Evolutionary conservation across 2,888 invertebrate species (phyloP).

Genomic region (Polydrusus cervinus): DNA sequence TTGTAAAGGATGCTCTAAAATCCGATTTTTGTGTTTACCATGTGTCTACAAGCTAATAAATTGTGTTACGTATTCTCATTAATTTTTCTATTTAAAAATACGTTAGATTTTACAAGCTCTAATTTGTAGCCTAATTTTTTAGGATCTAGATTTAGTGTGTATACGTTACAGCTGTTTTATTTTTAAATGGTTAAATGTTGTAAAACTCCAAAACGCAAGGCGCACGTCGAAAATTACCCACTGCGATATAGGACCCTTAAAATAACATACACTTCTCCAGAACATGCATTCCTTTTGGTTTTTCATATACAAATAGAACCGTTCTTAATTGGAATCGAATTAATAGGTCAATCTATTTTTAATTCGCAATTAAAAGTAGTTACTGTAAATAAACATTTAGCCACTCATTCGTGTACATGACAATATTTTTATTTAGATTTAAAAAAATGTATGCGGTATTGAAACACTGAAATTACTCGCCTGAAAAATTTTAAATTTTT

Average conservation of each 20-base stretch:
- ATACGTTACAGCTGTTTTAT: background rate
- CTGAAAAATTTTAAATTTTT: too few relatives aligned
- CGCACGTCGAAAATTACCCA: too few relatives aligned
- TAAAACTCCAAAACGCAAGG: too few relatives aligned
- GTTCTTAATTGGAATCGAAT: background rate
- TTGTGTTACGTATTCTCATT: background rate
- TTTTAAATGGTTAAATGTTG: background rate
- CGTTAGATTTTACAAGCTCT: background rate
- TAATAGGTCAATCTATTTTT: conserved; percentile 17
- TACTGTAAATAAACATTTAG: background rate
- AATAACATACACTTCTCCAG: too few relatives aligned
- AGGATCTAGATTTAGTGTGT: background rate
- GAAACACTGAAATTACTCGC: too few relatives aligned
- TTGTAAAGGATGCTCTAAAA: conserved; percentile 3
- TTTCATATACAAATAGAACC: background rate
- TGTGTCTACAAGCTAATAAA: conserved; percentile 10
- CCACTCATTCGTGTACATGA: background rate
- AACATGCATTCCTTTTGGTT: background rate
- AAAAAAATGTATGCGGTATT: too few relatives aligned
- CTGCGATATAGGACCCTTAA: too few relatives aligned
- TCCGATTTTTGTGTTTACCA: conserved; percentile 18
- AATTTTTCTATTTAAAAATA: conserved; percentile 11
- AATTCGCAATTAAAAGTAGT: background rate
- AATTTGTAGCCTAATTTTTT: conserved; percentile 12
- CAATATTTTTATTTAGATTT: background rate